Base-by-base conservation (phyloP, 92 coral and sea anemone genomes). In the Anthopleura xanthogrammica region DNA sequence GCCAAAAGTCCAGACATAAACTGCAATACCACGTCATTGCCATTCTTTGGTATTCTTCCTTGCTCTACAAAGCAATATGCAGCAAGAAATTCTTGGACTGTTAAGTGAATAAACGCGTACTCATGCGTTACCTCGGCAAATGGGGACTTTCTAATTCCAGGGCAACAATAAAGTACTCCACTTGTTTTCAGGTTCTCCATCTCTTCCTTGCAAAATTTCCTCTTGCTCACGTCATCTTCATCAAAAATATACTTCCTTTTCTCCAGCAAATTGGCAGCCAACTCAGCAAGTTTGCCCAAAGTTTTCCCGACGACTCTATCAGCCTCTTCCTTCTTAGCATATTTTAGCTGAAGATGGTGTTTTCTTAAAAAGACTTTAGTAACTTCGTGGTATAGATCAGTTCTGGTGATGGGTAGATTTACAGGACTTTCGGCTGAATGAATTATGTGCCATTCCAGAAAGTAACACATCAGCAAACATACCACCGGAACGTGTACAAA, bases 401-500 rank as follows among this genome's bases (percentile, higher is more conserved):
- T 52, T 77, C 23, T 46, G 2, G 58, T 77, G 8, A 46, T 14
- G 0, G 65, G 60, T 7, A 77, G 60, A 12, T 68, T 0, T 6
- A 12, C 74, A 2, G 16, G 16, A 22, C 5, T 50, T 5, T 52
- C n/a, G n/a, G n/a, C 41, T 77, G 65, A 23, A 20, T 77, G 20
- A 8, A 4, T 43, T 7, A 77, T 2, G 58, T 77, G 60, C 29
- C 52, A 79, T 57, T 79, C 50, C 24, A 79, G 4, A 56, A 17
- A 60, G 17, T 12, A 29, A 79, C 74, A 79, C 82, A 79, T 79
- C 42, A 79, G 23, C 16, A 57, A 79, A 39, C 82, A 79, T 13
- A 79, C 16, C 82, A 79, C 77, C 9, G 91, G 93, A 74, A 87
- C 80, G 36, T 87, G 86, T 24, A 88, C 83, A 55, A 87, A 78